phyloP scores from a whole-genome alignment of 2,888 invertebrate species.

The Unio pictorum region DNA sequence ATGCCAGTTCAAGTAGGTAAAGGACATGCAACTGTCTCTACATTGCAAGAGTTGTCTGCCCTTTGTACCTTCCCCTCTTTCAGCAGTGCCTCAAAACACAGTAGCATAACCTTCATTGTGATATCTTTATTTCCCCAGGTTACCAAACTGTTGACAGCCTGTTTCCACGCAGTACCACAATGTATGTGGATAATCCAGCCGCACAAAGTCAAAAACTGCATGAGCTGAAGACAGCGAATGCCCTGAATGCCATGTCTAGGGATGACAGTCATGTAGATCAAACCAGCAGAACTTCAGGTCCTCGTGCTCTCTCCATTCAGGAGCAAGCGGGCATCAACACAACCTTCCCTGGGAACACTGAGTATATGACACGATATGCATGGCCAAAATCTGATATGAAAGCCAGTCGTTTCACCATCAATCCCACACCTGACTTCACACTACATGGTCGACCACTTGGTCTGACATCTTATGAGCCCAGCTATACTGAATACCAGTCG shows the following conservation, averaged over 20 bases:
- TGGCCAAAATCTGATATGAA: slow-evolving; percentile 46
- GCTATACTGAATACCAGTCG: slow-evolving; percentile 66
- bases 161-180: slow-evolving; percentile 51
- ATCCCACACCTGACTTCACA: slow-evolving; percentile 67
- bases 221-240: slow-evolving; percentile 46
- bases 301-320: slow-evolving; percentile 58
- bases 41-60: no score
- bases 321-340: slow-evolving; percentile 70
- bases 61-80: neutral
- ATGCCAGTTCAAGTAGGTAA: no score
- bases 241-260: slow-evolving; percentile 37
- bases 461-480: slow-evolving; percentile 38
- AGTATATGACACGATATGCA: slow-evolving; percentile 65
- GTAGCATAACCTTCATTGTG: neutral
- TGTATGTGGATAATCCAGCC: slow-evolving; percentile 31
- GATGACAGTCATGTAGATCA: slow-evolving; percentile 7
- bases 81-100: neutral
- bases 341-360: slow-evolving; percentile 66
- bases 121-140: slow-evolving; percentile 35
- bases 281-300: slow-evolving; percentile 25
- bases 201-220: slow-evolving; percentile 36
- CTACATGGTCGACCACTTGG: slow-evolving; percentile 64
- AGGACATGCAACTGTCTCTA: no score
- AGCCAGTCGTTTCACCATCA: slow-evolving; percentile 63
- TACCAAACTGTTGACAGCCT: slow-evolving; percentile 61